A percentile compares a stretch with the other conserved stretches of the same genome.
Conservation (phyloP, 2,113 vertebrate genomes). For the Actenoides lindsayi region DNA sequence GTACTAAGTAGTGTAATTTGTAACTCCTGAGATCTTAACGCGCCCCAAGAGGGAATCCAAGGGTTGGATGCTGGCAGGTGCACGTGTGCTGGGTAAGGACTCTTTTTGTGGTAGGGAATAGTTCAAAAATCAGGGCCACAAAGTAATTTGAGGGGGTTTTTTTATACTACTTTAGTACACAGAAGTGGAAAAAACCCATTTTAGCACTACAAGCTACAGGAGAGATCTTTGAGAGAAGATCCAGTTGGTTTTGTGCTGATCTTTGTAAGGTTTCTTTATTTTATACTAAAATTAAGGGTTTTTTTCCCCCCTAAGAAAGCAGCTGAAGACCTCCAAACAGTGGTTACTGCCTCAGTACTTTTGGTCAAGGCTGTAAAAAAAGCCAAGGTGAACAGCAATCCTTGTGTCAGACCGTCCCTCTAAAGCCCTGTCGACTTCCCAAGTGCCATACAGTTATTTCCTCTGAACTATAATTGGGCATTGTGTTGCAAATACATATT, state of each 20-base stretch:
- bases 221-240: background rate
- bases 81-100: fast-evolving
- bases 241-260: background rate
- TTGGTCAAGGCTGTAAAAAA: background rate
- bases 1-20: background rate
- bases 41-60: background rate
- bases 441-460: background rate
- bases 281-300: background rate
- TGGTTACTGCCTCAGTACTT: background rate
- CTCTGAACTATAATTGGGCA: background rate
- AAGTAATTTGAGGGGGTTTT: background rate
- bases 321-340: background rate
- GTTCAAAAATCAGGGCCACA: fast-evolving
- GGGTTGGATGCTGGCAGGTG: fast-evolving
- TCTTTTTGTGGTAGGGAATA: background rate
- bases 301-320: background rate
- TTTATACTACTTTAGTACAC: background rate
- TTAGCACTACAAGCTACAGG: background rate
- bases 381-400: background rate
- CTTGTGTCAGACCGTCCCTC: fast-evolving
- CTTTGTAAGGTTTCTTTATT: background rate
- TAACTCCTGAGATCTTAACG: background rate
- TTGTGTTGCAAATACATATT: background rate
- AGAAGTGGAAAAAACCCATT: background rate
- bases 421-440: background rate